These are phyloP conservation scores for Gadopsis marmoratus DNA, from an alignment of 2,797 vertebrate genomes.

Conservation along the genomic window DNA sequence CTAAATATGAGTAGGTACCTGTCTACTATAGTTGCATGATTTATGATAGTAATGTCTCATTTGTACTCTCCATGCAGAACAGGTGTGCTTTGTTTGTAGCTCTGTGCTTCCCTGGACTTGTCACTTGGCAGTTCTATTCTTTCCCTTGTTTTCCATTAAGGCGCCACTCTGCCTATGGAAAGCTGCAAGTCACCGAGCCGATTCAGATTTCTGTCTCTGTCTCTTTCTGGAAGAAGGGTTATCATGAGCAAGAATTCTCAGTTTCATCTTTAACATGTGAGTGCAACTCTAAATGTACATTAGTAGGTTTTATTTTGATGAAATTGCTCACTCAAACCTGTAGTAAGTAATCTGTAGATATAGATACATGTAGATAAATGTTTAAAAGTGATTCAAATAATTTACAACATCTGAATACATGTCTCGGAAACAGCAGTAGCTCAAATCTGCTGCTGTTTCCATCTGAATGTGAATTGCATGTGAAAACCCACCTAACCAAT, in stretches of 20 bases:
- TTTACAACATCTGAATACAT: conserved; percentile 16
- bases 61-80: conserved; percentile 80
- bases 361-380: neutral
- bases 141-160: conserved; percentile 64
- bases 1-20: conserved; percentile 68
- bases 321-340: neutral
- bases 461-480: conserved; percentile 33
- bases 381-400: conserved; percentile 25
- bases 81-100: conserved; percentile 73
- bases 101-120: conserved; percentile 63
- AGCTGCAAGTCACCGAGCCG: conserved; percentile 44
- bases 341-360: conserved; percentile 5
- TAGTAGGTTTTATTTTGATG: neutral
- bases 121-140: conserved; percentile 63
- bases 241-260: conserved; percentile 15
- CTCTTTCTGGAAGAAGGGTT: conserved; percentile 19
- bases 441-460: conserved; percentile 19
- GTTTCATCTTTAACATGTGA: conserved; percentile 24
- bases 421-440: conserved; percentile 10
- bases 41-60: conserved; percentile 74
- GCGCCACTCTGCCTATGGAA: conserved; percentile 47
- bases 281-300: conserved; percentile 5
- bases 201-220: conserved; percentile 48
- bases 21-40: conserved; percentile 73
- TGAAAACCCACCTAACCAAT: conserved; percentile 20